These are phyloP conservation scores for Empidonax traillii DNA, from an alignment of 2,113 vertebrate genomes.

Conservation along the genomic window DNA sequence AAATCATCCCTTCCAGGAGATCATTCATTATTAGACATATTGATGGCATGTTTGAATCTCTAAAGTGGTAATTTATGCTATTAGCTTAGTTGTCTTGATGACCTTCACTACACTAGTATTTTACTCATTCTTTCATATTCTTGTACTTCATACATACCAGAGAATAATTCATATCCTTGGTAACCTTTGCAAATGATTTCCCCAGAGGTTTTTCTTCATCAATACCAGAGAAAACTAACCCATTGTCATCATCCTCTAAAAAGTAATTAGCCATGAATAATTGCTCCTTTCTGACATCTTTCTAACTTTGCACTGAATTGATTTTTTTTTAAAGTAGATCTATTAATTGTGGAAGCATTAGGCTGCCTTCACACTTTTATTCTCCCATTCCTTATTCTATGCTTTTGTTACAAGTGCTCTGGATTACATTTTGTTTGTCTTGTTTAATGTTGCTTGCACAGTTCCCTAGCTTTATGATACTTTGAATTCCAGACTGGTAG, in stretches of 20 bases:
- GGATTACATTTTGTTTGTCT: slow-evolving; percentile 56
- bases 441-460: slow-evolving; percentile 60
- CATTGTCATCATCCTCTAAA: slow-evolving; percentile 76
- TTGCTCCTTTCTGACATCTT: slow-evolving; percentile 74
- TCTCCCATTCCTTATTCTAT: slow-evolving; percentile 60
- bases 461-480: slow-evolving; percentile 63
- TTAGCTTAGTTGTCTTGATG: slow-evolving; percentile 65
- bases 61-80: slow-evolving; percentile 70
- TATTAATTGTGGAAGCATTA: slow-evolving; percentile 72
- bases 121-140: slow-evolving; percentile 69
- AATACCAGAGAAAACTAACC: slow-evolving; percentile 76
- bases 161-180: slow-evolving; percentile 79
- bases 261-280: slow-evolving; percentile 81
- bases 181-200: slow-evolving; percentile 82
- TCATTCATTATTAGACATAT: slow-evolving; percentile 66
- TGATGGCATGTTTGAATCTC: slow-evolving; percentile 70
- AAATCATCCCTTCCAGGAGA: slow-evolving; percentile 58
- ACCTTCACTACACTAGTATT: slow-evolving; percentile 71
- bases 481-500: slow-evolving; percentile 62
- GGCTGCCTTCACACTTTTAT: slow-evolving; percentile 55
- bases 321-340: slow-evolving; percentile 72
- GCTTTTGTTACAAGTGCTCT: slow-evolving; percentile 54
- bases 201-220: slow-evolving; percentile 77
- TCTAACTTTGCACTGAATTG: slow-evolving; percentile 71
- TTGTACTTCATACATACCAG: slow-evolving; percentile 63